Conservation (phyloP, 1,140 invertebrate genomes). For the Platyura marginata region DNA sequence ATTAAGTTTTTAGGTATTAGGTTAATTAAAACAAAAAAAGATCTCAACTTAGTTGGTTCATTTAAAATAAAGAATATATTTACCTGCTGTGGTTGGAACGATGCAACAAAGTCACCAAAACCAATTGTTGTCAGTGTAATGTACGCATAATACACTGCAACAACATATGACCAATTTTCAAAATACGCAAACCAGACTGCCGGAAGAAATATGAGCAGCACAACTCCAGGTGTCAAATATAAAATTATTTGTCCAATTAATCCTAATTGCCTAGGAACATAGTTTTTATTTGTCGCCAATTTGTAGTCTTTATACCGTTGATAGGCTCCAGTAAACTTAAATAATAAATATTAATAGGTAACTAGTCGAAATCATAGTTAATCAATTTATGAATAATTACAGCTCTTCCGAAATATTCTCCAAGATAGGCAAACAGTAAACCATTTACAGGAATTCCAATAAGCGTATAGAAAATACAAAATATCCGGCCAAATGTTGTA, state of each 20-base stretch:
- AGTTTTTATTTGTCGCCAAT: slow-evolving; percentile 31
- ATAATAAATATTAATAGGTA: no score
- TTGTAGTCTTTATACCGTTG: slow-evolving; percentile 56
- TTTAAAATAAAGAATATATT: no score
- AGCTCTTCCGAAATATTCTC: slow-evolving; percentile 60
- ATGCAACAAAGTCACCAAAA: slow-evolving; percentile 88
- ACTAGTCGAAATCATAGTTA: no score
- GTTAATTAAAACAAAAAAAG: no score
- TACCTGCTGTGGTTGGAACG: no score
- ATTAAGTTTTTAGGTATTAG: no score
- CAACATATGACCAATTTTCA: slow-evolving; percentile 76
- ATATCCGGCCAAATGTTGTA: slow-evolving; percentile 56
- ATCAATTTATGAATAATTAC: slow-evolving; percentile 25
- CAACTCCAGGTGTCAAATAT: slow-evolving; percentile 67
- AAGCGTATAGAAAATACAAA: slow-evolving; percentile 84
- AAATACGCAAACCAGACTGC: slow-evolving; percentile 72
- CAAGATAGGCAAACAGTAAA: slow-evolving; percentile 60
- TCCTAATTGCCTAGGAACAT: slow-evolving; percentile 43
- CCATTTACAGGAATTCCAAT: slow-evolving; percentile 91
- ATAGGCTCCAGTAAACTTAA: slow-evolving; percentile 27
- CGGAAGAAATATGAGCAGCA: slow-evolving; percentile 85
- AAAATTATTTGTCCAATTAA: slow-evolving; percentile 56
- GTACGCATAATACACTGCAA: slow-evolving; percentile 80
- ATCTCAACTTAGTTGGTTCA: no score
- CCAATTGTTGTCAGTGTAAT: slow-evolving; percentile 87